Percentiles rank a stretch among this genome's conserved stretches.
phyloP scores from a whole-genome alignment of 2,888 invertebrate genomes.

The Macroteleia sp. region DNA sequence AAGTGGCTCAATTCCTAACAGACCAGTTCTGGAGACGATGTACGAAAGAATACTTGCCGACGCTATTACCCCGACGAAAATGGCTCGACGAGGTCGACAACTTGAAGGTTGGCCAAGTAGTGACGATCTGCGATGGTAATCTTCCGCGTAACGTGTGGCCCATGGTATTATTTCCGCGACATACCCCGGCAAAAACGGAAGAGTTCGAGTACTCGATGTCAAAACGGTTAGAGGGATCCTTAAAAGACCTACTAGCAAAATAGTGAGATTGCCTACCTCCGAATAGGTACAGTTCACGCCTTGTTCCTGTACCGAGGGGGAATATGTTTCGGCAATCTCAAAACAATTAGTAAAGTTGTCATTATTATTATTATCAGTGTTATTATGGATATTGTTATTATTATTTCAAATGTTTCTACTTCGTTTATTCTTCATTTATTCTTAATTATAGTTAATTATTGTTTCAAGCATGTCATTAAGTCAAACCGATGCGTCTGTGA shows the following conservation, averaged over 20 bases:
- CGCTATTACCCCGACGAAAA: not conserved
- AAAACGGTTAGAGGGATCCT: not conserved
- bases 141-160: not conserved
- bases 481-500: too few species aligned
- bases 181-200: not conserved
- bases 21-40: conserved; percentile 19
- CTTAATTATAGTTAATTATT: too few species aligned
- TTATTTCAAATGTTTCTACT: too few species aligned
- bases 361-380: too few species aligned
- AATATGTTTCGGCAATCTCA: too few species aligned
- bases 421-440: too few species aligned
- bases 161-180: not conserved
- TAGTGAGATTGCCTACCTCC: not conserved
- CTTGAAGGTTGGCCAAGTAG: not conserved
- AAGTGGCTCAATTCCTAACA: not conserved
- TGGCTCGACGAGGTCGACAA: not conserved
- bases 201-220: not conserved
- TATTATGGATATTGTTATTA: too few species aligned
- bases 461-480: too few species aligned
- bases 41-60: not conserved
- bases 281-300: too few species aligned
- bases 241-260: not conserved
- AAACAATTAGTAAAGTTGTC: too few species aligned
- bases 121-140: not conserved
- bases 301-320: too few species aligned